A percentile compares a stretch with the other conserved stretches of the same genome.
Conservation (phyloP, 2,888 invertebrate species). For the Amphipoea lucens region DNA sequence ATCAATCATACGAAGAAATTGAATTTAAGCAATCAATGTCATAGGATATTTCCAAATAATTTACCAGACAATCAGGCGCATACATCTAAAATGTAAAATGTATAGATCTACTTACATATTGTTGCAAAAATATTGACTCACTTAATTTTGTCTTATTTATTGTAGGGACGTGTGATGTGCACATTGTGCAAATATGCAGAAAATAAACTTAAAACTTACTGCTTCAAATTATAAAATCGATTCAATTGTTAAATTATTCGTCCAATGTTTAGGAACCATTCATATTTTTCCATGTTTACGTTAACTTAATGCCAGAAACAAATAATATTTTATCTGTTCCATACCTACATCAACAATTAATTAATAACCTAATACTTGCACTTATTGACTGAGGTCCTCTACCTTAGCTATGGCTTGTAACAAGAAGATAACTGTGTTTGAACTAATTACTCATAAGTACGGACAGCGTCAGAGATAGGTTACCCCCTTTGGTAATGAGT, state of each 20-base stretch:
- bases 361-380: neutral
- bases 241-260: neutral
- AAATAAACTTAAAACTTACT: neutral
- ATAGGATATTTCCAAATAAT: neutral
- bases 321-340: neutral
- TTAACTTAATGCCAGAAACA: neutral
- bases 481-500: too few species aligned
- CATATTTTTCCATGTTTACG: neutral
- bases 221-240: neutral
- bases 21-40: neutral
- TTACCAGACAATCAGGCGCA: neutral
- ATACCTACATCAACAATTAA: neutral
- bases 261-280: neutral
- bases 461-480: too few species aligned
- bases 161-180: neutral
- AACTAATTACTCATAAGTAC: slow-evolving; percentile 23
- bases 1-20: slow-evolving; percentile 1
- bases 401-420: slow-evolving; percentile 23
- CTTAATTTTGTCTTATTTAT: too few species aligned
- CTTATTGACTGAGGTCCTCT: slow-evolving; percentile 11
- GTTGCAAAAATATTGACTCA: too few species aligned
- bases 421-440: slow-evolving; percentile 45
- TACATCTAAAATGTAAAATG: neutral
- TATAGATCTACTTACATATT: too few species aligned
- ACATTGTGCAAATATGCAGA: neutral